phyloP scores from a whole-genome alignment of 2,113 vertebrate genomes.

The Marmota monax region DNA sequence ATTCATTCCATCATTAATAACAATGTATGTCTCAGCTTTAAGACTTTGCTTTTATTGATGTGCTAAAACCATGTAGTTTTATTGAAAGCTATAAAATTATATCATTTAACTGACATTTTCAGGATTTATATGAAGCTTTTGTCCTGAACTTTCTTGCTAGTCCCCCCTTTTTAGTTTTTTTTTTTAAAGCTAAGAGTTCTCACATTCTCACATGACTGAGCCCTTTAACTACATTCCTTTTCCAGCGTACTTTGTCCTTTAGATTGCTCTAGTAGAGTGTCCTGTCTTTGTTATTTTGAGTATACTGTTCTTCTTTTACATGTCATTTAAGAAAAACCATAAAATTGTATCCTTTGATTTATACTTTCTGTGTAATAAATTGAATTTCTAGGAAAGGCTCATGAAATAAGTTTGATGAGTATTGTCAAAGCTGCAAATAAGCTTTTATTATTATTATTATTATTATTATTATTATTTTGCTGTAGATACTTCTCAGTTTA shows the following conservation, averaged over 20 bases:
- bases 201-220: background rate
- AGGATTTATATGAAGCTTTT: conserved; percentile 62
- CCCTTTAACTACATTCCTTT: background rate
- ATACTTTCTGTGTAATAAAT: conserved; percentile 23
- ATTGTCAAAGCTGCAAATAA: background rate
- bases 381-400: conserved; percentile 53
- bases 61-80: conserved; percentile 62
- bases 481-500: conserved; percentile 15
- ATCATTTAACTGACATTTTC: conserved; percentile 67
- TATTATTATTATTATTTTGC: background rate
- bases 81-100: conserved; percentile 66
- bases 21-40: conserved; percentile 48
- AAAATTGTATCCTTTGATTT: conserved; percentile 34
- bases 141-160: conserved; percentile 38
- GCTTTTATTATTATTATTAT: background rate
- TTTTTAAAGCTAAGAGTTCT: background rate
- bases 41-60: conserved; percentile 68
- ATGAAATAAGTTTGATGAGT: background rate
- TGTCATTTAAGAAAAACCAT: conserved; percentile 34
- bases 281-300: conserved; percentile 49
- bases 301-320: conserved; percentile 39
- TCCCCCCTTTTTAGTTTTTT: conserved; percentile 47
- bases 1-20: conserved; percentile 71
- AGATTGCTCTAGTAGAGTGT: conserved; percentile 1
- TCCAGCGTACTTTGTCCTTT: background rate